Evolutionary conservation across 1,140 invertebrate species (phyloP).

Genomic region (Drosophila elegans): DNA sequence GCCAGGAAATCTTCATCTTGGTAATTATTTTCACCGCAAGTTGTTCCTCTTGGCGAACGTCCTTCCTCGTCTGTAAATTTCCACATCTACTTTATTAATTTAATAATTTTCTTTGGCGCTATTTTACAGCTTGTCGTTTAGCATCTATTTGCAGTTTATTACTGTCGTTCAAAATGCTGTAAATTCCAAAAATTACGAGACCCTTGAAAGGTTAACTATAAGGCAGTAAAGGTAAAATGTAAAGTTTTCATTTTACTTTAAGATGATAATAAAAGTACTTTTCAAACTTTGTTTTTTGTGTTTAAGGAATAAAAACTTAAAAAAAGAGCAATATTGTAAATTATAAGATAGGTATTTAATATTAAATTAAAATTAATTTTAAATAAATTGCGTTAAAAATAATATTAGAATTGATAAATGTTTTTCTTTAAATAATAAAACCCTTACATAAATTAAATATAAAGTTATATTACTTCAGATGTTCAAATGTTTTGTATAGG

Average conservation of each 20-base stretch:
- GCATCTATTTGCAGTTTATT: slow-evolving; percentile 31
- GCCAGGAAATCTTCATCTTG: slow-evolving; percentile 4
- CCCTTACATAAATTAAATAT: no score
- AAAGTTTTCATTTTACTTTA: not conserved
- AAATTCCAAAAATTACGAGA: slow-evolving; percentile 17
- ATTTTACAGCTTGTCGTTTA: slow-evolving; percentile 2
- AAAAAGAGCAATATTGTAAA: no score
- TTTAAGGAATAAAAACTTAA: no score
- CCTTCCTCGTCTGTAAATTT: not conserved
- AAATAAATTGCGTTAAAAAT: no score
- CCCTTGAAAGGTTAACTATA: slow-evolving; percentile 10
- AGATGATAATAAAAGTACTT: no score
- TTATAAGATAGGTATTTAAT: no score
- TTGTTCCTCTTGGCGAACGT: not conserved
- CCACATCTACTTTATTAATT: slow-evolving; percentile 8
- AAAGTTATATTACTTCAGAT: no score
- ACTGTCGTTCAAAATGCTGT: slow-evolving; percentile 10
- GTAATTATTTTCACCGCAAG: slow-evolving; percentile 17
- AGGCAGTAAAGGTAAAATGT: not conserved
- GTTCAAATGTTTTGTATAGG: not conserved
- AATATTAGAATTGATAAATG: no score
- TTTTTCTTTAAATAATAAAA: no score
- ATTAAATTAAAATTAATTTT: no score
- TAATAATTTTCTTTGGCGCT: slow-evolving; percentile 29
- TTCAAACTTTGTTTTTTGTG: no score